These are phyloP conservation scores for Nyctibius grandis DNA, from an alignment of 2,797 vertebrate species.

Conservation along the genomic window DNA sequence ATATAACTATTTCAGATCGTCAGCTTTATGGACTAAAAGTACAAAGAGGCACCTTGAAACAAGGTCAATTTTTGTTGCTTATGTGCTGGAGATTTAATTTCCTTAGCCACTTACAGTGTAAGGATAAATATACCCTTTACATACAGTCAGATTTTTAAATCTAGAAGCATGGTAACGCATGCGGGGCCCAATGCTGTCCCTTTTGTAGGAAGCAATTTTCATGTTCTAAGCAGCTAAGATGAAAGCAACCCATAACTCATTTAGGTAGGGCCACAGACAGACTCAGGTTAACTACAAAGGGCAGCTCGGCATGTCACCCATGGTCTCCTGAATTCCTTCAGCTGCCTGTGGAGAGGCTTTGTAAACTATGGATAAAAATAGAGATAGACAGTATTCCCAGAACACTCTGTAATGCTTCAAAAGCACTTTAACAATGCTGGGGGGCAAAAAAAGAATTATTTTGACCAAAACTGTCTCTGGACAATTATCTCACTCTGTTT, in stretches of 20 bases:
- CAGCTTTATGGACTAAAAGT: neutral
- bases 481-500: neutral
- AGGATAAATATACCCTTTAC: neutral
- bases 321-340: neutral
- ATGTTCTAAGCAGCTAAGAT: neutral
- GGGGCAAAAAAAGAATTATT: neutral
- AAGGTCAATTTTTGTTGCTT: neutral
- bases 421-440: neutral
- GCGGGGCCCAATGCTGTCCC: neutral
- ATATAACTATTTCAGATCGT: neutral
- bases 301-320: neutral
- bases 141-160: neutral
- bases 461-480: neutral
- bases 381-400: neutral
- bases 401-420: neutral
- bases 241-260: neutral
- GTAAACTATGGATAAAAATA: neutral
- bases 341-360: constrained; percentile 8
- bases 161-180: neutral
- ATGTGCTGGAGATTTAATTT: neutral
- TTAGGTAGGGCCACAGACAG: neutral
- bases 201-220: constrained; percentile 2
- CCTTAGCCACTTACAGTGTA: neutral
- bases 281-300: constrained; percentile 30
- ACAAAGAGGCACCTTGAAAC: neutral